These are phyloP conservation scores for Porites evermanni DNA, from an alignment of 92 coral and sea anemone genomes.

Conservation along the genomic window DNA sequence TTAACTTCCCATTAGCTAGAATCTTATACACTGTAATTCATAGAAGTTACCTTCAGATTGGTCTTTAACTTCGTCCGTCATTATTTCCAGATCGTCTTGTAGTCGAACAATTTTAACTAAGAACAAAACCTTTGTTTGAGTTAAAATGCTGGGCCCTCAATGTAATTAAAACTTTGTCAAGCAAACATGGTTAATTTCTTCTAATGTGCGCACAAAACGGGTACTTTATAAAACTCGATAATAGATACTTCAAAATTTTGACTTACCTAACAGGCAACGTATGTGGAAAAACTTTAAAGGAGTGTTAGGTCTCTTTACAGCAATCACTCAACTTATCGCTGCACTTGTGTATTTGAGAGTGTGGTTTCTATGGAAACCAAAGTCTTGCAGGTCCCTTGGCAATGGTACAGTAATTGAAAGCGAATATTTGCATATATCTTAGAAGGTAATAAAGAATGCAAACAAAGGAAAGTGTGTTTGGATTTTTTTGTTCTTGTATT, in stretches of 20 bases:
- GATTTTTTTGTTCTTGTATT: neutral
- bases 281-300: neutral
- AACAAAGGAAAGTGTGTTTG: constrained; percentile 23
- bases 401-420: constrained; percentile 14
- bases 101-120: neutral
- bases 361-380: constrained; percentile 34
- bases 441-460: constrained; percentile 14
- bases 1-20: constrained; percentile 4
- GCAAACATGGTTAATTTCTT: neutral
- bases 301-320: neutral
- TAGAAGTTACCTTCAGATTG: constrained; percentile 16
- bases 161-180: neutral
- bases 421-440: constrained; percentile 31
- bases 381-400: constrained; percentile 15
- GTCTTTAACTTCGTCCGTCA: constrained; percentile 16
- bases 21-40: neutral
- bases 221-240: neutral
- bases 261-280: constrained; percentile 29
- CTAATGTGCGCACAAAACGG: neutral
- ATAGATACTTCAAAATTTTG: neutral
- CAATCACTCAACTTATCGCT: neutral
- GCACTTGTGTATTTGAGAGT: neutral
- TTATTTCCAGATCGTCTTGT: neutral
- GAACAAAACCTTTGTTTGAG: constrained; percentile 2
- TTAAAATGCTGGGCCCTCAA: neutral